Conservation (phyloP, 1,140 invertebrate species). For the Pollicipes pollicipes region DNA sequence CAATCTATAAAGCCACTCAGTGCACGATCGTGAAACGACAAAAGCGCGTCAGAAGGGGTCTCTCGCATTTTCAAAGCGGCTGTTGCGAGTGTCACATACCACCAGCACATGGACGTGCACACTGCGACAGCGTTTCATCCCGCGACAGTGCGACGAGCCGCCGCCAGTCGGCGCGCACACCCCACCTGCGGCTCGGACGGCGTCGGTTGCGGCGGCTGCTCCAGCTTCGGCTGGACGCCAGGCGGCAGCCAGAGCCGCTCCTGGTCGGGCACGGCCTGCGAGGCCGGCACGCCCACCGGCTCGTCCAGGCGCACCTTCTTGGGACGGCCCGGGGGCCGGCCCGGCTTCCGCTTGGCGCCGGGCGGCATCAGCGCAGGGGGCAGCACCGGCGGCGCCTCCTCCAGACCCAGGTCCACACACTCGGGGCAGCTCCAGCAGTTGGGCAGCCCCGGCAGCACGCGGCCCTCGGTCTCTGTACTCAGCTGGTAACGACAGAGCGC, state of each 20-base stretch:
- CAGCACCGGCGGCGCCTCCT: constrained; percentile 31
- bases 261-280: neutral
- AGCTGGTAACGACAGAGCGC: neutral
- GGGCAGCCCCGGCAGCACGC: constrained; percentile 80
- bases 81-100: too few species aligned
- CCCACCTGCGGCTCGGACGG: neutral
- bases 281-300: neutral
- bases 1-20: too few species aligned
- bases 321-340: constrained; percentile 3
- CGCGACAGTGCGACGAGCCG: too few species aligned
- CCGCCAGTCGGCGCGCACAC: too few species aligned
- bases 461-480: constrained; percentile 30
- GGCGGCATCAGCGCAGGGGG: neutral
- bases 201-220: neutral
- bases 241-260: neutral
- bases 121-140: too few species aligned
- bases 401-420: constrained; percentile 66
- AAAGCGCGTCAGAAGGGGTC: too few species aligned
- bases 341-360: constrained; percentile 5
- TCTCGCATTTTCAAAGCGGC: too few species aligned
- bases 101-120: too few species aligned
- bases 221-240: neutral
- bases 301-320: neutral
- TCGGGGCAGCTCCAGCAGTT: constrained; percentile 94
- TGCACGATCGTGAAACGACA: too few species aligned